Base-by-base conservation (phyloP, 2,797 vertebrate species). In the Neosalanx taihuensis region DNA sequence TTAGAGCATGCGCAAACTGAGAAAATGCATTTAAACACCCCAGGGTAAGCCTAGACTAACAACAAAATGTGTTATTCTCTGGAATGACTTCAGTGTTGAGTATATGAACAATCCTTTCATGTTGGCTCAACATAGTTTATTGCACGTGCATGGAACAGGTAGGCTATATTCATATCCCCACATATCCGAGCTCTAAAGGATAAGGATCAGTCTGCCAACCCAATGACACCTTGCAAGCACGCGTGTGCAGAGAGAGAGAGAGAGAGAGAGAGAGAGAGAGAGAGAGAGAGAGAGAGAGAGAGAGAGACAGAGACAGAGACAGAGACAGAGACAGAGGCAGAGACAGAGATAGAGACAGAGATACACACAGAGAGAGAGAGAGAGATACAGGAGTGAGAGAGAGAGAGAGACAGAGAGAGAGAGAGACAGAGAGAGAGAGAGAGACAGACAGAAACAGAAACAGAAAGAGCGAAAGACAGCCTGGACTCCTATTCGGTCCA, bases 401-500 rank as follows among this genome's bases (percentile, higher is more conserved):
- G 6, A 67, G 65, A 67, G 6, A 67, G 26, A 67, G 4, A 67
- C 29, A 64, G 31, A 67, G 37, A 26, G 37, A 5, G 64, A n/a
- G 35, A 26, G 64, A 46, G 35, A n/a, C 35, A 65, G 35, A 65
- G 63, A 23, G 33, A 65, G 63, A 41, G 33, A 41, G 63, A 65
- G 5, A 67, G 65, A 31, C 9, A 30, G 41, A 49, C 12, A 37
- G 20, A 61, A 4, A 60, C 23, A 46, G 23, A 66, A 60, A 56
- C 10, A 64, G 53, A 60, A 23, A 72, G 71, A 67, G 33, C 67
- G 51, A 58, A 23, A 67, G 63, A 60, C 3, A 65, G 56, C 31
- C 57, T 62, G 72, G 46, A 63, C 17, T 26, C 3, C 56, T 73
- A 69, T 89, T 90, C 76, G 87, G 91, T 87, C 84, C 76, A 77